Conservation (phyloP, 2,888 invertebrate genomes). For the Epistrophella euchroma region DNA sequence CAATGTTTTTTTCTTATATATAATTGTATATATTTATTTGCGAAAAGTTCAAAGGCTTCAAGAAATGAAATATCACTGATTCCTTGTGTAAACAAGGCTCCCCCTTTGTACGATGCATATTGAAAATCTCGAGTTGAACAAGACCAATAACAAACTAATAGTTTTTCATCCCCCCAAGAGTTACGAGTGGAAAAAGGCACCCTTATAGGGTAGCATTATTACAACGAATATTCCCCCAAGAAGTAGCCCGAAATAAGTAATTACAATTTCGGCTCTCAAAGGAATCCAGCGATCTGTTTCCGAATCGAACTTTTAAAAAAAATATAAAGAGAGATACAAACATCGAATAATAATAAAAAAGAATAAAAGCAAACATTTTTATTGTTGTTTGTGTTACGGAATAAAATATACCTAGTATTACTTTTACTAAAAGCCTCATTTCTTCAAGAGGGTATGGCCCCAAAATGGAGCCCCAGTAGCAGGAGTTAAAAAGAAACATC, state of each 20-base stretch:
- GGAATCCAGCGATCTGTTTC: slow-evolving; percentile 51
- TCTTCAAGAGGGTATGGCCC: slow-evolving; percentile 48
- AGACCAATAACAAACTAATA: slow-evolving; percentile 1
- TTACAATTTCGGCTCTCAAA: slow-evolving; percentile 64
- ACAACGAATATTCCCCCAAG: neutral
- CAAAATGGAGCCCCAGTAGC: neutral
- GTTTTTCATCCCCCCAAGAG: neutral
- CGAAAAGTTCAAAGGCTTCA: slow-evolving; percentile 39
- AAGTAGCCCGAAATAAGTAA: slow-evolving; percentile 50
- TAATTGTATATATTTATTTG: slow-evolving; percentile 17
- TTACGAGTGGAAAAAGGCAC: neutral
- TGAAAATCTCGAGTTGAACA: slow-evolving; percentile 50
- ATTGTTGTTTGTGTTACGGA: slow-evolving; percentile 52
- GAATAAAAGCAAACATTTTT: slow-evolving; percentile 48
- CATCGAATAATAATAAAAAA: slow-evolving; percentile 40
- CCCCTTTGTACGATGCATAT: slow-evolving; percentile 8
- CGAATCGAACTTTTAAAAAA: slow-evolving; percentile 29
- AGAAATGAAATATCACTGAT: slow-evolving; percentile 44
- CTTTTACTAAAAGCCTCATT: slow-evolving; percentile 49
- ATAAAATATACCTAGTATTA: slow-evolving; percentile 64
- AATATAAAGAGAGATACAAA: slow-evolving; percentile 10
- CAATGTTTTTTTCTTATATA: neutral
- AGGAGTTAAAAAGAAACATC: slow-evolving; percentile 17
- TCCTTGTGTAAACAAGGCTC: slow-evolving; percentile 42
- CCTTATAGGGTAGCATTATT: neutral